These are phyloP conservation scores for Scyliorhinus canicula DNA, from an alignment of 2,797 vertebrate genomes.

Conservation along the genomic window DNA sequence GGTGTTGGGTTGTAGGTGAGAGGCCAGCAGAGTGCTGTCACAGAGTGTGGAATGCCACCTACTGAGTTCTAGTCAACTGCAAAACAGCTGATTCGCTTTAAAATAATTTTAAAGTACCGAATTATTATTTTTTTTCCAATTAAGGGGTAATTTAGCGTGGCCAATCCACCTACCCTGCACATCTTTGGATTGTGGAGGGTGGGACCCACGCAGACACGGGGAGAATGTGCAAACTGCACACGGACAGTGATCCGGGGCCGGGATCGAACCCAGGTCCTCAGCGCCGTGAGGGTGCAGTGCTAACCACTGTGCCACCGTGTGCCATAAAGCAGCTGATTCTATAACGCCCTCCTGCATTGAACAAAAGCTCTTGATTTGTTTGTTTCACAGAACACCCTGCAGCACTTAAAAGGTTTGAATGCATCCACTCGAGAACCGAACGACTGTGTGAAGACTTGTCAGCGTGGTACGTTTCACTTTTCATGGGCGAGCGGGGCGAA, in stretches of 20 bases:
- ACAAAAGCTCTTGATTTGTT: not conserved
- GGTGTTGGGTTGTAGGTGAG: not conserved
- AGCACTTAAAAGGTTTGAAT: constrained; percentile 3
- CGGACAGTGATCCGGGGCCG: too few species aligned
- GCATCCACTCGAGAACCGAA: not conserved
- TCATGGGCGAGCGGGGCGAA: not conserved
- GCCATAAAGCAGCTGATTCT: too few species aligned
- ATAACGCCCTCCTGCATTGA: not conserved
- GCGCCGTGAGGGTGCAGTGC: too few species aligned
- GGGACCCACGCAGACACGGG: too few species aligned
- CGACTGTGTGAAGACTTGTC: not conserved
- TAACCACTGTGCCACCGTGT: too few species aligned
- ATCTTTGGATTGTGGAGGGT: too few species aligned
- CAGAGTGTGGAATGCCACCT: not conserved
- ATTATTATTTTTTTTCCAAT: too few species aligned
- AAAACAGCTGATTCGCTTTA: not conserved
- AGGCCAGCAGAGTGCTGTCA: not conserved
- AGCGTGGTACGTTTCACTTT: not conserved
- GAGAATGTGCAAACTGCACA: too few species aligned
- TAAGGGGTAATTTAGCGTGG: too few species aligned
- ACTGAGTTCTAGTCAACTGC: not conserved
- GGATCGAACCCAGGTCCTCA: too few species aligned
- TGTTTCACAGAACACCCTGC: not conserved
- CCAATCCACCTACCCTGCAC: too few species aligned
- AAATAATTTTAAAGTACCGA: too few species aligned